Percentiles rank a stretch among this genome's conserved stretches.
Conservation (phyloP, 2,797 vertebrate species). For the Choloepus didactylus region DNA sequence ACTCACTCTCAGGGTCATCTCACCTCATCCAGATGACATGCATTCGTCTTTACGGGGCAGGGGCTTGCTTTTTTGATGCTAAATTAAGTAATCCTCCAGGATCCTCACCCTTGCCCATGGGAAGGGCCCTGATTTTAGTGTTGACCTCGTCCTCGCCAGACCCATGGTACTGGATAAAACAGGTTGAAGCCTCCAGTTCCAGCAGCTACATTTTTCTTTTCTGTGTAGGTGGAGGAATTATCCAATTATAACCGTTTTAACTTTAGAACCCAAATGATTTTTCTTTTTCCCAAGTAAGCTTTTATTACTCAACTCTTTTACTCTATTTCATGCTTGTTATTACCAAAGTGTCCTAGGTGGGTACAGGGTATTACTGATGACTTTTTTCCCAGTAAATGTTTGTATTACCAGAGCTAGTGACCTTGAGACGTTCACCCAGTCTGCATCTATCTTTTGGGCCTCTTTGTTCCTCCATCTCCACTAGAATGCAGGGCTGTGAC, state of each 20-base stretch:
- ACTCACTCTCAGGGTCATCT: not conserved
- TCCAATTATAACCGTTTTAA: too few species aligned
- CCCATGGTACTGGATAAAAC: not conserved
- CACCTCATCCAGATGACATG: not conserved
- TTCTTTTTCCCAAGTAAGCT: too few species aligned
- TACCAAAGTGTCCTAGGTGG: not conserved
- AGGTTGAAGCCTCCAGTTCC: not conserved
- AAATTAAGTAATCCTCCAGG: not conserved
- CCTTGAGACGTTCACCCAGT: not conserved
- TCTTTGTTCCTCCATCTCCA: not conserved
- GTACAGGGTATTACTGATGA: not conserved
- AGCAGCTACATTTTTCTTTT: too few species aligned
- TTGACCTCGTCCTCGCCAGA: not conserved
- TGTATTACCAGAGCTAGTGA: not conserved
- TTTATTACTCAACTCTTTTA: too few species aligned
- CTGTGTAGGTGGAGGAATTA: too few species aligned
- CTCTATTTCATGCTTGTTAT: not conserved
- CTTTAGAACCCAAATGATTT: too few species aligned
- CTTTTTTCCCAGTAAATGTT: not conserved
- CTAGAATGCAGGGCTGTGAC: not conserved
- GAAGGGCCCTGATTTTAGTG: not conserved
- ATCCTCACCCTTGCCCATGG: too few species aligned
- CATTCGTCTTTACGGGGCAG: too few species aligned
- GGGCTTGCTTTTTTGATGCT: not conserved
- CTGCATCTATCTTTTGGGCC: not conserved